Conservation (phyloP, 2,888 invertebrate species). For the Galerucella calmariensis region DNA sequence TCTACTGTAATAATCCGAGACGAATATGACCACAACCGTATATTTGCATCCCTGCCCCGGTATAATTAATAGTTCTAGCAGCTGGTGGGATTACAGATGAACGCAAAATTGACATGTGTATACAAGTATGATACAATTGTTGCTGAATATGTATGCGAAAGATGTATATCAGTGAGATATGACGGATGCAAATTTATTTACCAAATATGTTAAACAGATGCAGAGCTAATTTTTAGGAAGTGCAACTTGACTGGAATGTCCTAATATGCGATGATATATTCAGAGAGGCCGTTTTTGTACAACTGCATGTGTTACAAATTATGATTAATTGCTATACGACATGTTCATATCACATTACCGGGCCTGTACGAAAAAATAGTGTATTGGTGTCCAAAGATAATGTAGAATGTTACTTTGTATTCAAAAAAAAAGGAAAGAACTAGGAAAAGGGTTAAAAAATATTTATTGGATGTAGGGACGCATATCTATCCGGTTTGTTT, state of each 20-base stretch:
- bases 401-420: no score
- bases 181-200: slow-evolving; percentile 29
- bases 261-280: slow-evolving; percentile 11
- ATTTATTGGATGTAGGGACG: no score
- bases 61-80: slow-evolving; percentile 30
- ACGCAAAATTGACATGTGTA: slow-evolving; percentile 30
- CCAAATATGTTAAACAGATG: slow-evolving; percentile 21
- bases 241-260: slow-evolving; percentile 13
- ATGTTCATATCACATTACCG: neutral
- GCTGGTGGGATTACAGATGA: slow-evolving; percentile 17
- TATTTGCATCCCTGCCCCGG: slow-evolving; percentile 42
- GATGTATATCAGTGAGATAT: slow-evolving; percentile 33
- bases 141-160: slow-evolving; percentile 31
- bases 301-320: slow-evolving; percentile 1
- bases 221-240: slow-evolving; percentile 9
- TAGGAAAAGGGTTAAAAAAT: no score
- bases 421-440: no score
- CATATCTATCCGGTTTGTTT: no score
- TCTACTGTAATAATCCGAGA: slow-evolving; percentile 46
- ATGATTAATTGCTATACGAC: neutral
- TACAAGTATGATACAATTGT: slow-evolving; percentile 26
- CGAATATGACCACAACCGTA: slow-evolving; percentile 45
- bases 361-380: neutral
- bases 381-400: neutral
- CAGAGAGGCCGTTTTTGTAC: neutral